Evolutionary conservation across 2,797 vertebrate genomes (phyloP).

Genomic region (Myotis findleyi): DNA sequence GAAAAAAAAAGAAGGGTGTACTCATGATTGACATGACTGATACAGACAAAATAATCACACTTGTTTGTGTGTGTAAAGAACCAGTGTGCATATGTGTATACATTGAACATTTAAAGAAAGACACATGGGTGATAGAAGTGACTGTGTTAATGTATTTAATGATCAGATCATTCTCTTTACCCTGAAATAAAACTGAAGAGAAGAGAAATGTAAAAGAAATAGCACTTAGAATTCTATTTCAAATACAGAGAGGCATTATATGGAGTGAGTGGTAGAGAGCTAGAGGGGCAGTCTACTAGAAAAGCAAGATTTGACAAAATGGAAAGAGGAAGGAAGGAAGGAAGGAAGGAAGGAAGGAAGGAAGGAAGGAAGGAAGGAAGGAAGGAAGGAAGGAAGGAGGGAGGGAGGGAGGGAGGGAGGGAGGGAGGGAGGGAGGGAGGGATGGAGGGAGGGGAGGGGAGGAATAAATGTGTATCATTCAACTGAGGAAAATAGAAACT

Average conservation of each 20-base stretch:
- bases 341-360: background rate
- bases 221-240: background rate
- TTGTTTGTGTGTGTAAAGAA: slow-evolving; percentile 15
- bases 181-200: background rate
- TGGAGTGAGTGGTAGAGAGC: slow-evolving; percentile 67
- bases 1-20: background rate
- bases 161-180: background rate
- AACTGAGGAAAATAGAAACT: slow-evolving; percentile 77
- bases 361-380: too few relatives aligned
- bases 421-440: background rate
- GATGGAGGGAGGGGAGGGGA: background rate
- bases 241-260: slow-evolving; percentile 49
- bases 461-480: slow-evolving; percentile 62
- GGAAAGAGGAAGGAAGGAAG: background rate
- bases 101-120: background rate
- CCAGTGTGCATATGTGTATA: background rate
- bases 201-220: background rate
- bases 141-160: background rate
- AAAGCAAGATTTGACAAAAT: slow-evolving; percentile 80
- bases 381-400: fast-evolving
- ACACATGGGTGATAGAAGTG: background rate
- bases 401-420: too few relatives aligned
- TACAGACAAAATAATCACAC: slow-evolving; percentile 18
- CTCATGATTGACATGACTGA: background rate
- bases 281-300: slow-evolving; percentile 69